Evolutionary conservation across 2,113 vertebrate species (phyloP), one percentile per base, ranked within the genome.

Genomic region (Lanius collurio): DNA sequence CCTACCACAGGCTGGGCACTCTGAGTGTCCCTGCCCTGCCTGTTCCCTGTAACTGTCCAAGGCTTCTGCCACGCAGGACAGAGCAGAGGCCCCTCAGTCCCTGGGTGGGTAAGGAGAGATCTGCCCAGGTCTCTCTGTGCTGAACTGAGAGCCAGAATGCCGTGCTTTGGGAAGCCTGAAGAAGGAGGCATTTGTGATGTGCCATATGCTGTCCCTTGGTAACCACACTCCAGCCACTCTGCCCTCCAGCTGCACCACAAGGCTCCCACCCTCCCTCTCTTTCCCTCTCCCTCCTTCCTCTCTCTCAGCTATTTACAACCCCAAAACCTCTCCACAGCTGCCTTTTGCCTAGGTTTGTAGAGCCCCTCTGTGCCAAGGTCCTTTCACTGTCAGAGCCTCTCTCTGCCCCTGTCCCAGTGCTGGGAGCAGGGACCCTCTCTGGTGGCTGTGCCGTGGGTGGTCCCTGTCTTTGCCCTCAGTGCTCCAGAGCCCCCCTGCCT

Each of bases 381-480:
- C 42, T 23, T 47, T 7, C 35, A 69, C 60, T 67, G 73, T 2
- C 3, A 3, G 8, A 57, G 41, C 44, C 64, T n/a, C 31, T 9
- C 2, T 0, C 57, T 4, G 33, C 23, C 37, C 35, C 64, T 4
- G 60, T 57, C 83, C 60, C 44, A 2, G 7, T 3, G 13, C 71
- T 1, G 19, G 1, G 10, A 19, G 59, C 2, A 1, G 8, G 73
- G 35, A 33, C 23, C 3, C 0, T 21, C n/a, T 31, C 35, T 2
- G 4, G 16, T 4, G 26, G 67, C 64, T 77, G 21, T 77, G 82
- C 63, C 39, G 6, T 2, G 10, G 39, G 30, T 65, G 68, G 9
- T 42, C 49, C 30, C 35, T 2, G 35, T 11, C 39, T 5, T 17
- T 73, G 47, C 13, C 39, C 52, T 6, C 4, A 0, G 27, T 5